Evolutionary conservation across 2,888 invertebrate species (phyloP).

Genomic region (Heliconius hortense): DNA sequence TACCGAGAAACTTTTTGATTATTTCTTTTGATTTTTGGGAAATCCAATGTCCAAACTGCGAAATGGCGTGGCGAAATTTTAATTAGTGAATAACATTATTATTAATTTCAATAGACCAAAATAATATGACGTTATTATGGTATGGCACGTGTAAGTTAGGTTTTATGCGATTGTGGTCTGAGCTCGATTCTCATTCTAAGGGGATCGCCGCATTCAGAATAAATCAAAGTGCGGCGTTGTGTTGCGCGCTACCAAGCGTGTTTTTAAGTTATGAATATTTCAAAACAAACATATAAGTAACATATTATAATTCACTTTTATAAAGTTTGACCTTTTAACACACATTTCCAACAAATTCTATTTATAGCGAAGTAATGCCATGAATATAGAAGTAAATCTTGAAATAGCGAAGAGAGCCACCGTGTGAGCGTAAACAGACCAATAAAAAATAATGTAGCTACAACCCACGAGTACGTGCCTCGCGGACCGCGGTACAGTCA

Average conservation of each 20-base stretch:
- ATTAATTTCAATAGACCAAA: neutral
- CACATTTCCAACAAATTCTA: conserved; percentile 3
- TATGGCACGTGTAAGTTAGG: neutral
- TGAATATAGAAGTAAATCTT: conserved; percentile 15
- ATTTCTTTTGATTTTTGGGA: conserved; percentile 29
- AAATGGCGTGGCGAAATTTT: neutral
- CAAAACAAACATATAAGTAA: neutral
- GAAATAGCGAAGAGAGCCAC: conserved; percentile 16
- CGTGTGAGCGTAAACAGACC: conserved; percentile 41
- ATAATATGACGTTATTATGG: neutral
- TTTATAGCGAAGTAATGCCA: conserved; percentile 1
- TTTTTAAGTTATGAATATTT: neutral
- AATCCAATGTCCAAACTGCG: neutral
- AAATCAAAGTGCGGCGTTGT: neutral
- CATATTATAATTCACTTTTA: neutral
- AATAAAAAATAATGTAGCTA: conserved; percentile 45
- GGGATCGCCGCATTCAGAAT: neutral
- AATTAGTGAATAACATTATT: neutral
- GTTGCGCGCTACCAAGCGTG: neutral
- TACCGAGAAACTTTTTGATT: conserved; percentile 29
- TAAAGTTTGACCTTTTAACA: conserved; percentile 6
- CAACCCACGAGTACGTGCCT: conserved; percentile 26
- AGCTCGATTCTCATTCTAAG: neutral
- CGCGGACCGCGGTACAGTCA: conserved; percentile 43
- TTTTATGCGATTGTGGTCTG: neutral